Percentiles rank a stretch among this genome's conserved stretches.
Evolutionary conservation across 2,888 invertebrate genomes (phyloP).

Genomic region (Plagodis dolabraria): DNA sequence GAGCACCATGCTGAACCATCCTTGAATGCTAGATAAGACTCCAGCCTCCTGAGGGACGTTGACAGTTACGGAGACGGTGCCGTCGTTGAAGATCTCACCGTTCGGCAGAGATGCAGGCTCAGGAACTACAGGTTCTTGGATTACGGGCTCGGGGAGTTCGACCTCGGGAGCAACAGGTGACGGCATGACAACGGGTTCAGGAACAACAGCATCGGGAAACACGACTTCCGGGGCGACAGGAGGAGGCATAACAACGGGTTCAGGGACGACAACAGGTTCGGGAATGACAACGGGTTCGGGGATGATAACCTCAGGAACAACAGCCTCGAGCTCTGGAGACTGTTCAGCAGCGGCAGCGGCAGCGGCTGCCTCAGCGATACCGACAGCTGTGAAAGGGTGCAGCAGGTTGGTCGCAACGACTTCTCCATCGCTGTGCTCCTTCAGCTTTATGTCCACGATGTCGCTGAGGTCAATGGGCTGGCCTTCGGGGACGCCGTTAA

Average conservation of each 20-base stretch:
- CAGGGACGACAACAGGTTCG: constrained; percentile 32
- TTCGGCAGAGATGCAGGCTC: constrained; percentile 33
- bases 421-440: constrained; percentile 54
- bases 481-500: constrained; percentile 64
- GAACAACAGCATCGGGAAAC: constrained; percentile 27
- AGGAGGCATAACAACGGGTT: constrained; percentile 31
- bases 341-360: constrained; percentile 24
- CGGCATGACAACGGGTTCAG: constrained; percentile 32
- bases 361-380: constrained; percentile 57
- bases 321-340: neutral
- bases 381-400: constrained; percentile 59
- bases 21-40: constrained; percentile 57
- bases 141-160: constrained; percentile 23
- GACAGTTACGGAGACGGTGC: constrained; percentile 58
- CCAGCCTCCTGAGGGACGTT: constrained; percentile 57
- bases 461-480: constrained; percentile 57
- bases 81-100: constrained; percentile 66
- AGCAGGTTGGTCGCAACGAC: constrained; percentile 54
- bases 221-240: constrained; percentile 34
- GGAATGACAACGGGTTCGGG: constrained; percentile 26
- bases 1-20: constrained; percentile 66
- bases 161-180: constrained; percentile 35
- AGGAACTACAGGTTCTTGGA: constrained; percentile 32
- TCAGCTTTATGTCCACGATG: constrained; percentile 57
- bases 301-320: constrained; percentile 4